A percentile compares a stretch with the other conserved stretches of the same genome.
Conservation (phyloP, 2,797 vertebrate genomes). For the Antrozous pallidus region DNA sequence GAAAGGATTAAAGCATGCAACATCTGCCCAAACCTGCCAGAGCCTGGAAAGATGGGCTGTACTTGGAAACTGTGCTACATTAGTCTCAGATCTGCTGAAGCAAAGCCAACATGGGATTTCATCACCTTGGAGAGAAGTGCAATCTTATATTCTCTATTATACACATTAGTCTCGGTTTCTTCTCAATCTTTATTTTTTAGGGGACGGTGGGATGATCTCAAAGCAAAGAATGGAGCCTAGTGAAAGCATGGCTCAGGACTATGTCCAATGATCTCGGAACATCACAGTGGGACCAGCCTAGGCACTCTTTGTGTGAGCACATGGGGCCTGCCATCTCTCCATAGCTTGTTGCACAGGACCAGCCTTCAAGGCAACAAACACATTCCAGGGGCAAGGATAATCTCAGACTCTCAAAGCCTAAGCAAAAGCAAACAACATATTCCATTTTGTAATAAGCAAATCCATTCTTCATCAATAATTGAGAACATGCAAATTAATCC, state of each 20-base stretch:
- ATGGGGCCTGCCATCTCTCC: rapidly evolving
- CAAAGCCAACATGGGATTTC: background rate
- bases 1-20: background rate
- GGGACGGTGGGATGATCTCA: background rate
- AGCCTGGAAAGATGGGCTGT: background rate
- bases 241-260: background rate
- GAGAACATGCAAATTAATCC: background rate
- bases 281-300: rapidly evolving
- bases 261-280: no score
- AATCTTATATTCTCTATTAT: no score
- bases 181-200: background rate
- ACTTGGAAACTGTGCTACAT: rapidly evolving
- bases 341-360: background rate
- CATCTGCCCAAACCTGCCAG: rapidly evolving
- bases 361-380: background rate
- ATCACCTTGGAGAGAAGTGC: rapidly evolving
- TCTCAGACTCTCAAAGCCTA: background rate
- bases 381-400: background rate
- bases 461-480: background rate
- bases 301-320: rapidly evolving
- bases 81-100: background rate
- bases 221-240: background rate
- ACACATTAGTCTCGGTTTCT: background rate
- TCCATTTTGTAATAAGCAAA: background rate
- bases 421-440: background rate